Evolutionary conservation across 2,113 vertebrate genomes (phyloP).

Genomic region (Ceyx melanurus): DNA sequence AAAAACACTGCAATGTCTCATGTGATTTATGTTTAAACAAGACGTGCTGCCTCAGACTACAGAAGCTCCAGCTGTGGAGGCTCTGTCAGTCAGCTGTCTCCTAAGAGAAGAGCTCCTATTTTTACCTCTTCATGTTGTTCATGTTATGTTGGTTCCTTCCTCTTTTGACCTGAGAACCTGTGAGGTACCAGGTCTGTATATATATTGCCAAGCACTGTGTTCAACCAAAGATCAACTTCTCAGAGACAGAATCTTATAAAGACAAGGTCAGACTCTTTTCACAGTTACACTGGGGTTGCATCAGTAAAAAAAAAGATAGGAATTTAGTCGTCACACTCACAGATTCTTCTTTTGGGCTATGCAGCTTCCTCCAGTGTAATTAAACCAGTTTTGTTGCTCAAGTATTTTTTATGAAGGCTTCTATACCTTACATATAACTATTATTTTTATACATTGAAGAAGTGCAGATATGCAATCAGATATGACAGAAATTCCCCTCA

Average conservation of each 20-base stretch:
- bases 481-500: background rate
- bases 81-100: background rate
- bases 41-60: background rate
- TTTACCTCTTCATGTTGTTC: background rate
- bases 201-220: background rate
- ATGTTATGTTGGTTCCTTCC: background rate
- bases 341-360: background rate
- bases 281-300: background rate
- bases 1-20: background rate
- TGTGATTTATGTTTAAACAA: background rate
- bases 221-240: background rate
- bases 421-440: background rate
- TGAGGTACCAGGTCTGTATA: background rate
- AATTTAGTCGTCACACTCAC: background rate
- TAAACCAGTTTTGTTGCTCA: background rate
- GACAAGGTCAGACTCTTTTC: background rate
- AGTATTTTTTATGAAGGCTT: slow-evolving; percentile 13
- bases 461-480: background rate
- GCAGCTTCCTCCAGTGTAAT: background rate
- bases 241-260: background rate
- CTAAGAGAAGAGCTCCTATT: background rate
- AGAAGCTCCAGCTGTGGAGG: background rate
- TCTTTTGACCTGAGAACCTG: background rate
- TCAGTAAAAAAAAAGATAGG: background rate
- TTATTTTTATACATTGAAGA: background rate